A percentile compares a stretch with the other conserved stretches of the same genome.
Conservation (phyloP, 1,140 invertebrate species). For the Conopomorpha cramerella region DNA sequence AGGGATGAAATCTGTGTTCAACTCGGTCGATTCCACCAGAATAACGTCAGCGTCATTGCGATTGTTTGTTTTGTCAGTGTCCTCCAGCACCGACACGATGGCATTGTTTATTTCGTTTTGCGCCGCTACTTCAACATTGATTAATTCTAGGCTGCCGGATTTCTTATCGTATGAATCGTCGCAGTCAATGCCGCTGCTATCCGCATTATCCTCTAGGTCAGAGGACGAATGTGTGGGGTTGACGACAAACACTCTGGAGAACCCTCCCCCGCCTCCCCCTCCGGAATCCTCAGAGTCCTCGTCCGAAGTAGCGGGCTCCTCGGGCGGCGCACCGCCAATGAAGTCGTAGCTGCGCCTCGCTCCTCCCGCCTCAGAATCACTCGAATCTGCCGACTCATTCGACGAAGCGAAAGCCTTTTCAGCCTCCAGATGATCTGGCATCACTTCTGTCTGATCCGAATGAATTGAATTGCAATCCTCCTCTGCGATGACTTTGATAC, state of each 20-base stretch:
- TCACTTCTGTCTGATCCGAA: constrained; percentile 26
- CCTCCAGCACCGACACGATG: constrained; percentile 15
- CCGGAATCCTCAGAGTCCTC: constrained; percentile 70
- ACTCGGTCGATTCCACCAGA: constrained; percentile 35
- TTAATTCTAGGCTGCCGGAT: constrained; percentile 40
- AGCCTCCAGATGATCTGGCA: constrained; percentile 60
- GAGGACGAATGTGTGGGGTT: constrained; percentile 71
- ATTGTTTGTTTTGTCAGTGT: constrained; percentile 18
- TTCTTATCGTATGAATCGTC: constrained; percentile 47
- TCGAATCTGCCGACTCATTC: constrained; percentile 53
- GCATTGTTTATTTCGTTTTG: constrained; percentile 25
- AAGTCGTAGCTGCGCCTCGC: constrained; percentile 59
- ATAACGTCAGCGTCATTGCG: constrained; percentile 24
- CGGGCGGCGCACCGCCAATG: constrained; percentile 41
- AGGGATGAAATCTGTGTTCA: constrained; percentile 32
- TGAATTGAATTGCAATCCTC: constrained; percentile 25
- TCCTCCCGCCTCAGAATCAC: constrained; percentile 50
- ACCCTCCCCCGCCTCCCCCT: constrained; percentile 67
- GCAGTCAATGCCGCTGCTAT: constrained; percentile 58
- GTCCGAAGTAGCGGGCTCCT: constrained; percentile 56
- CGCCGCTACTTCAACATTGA: constrained; percentile 24
- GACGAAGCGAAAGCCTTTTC: constrained; percentile 62
- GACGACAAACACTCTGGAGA: constrained; percentile 75
- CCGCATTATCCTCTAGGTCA: constrained; percentile 62
- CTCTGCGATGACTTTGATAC: constrained; percentile 44